Base-by-base conservation (phyloP, 2,888 invertebrate species). In the Xestia c-nigrum region DNA sequence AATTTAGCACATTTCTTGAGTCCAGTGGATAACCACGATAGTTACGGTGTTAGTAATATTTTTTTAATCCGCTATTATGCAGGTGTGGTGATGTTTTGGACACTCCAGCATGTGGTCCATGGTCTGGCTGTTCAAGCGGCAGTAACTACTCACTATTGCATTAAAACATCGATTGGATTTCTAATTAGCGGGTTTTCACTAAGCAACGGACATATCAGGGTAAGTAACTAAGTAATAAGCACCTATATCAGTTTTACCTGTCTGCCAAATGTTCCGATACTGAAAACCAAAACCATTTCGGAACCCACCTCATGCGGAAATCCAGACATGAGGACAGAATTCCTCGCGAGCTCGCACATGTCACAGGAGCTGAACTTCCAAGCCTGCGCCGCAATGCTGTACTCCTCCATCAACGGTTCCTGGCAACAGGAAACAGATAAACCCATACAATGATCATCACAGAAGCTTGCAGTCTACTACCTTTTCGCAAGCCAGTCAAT, bases 351-450 rank as follows among this genome's bases (percentile, higher is more conserved):
- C 95, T 99, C 99, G 94, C 99, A 99, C 99, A 99, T 99, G 95
- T 99, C 99, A 93, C 99, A 99, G 71, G 99, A 98, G 94, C 99
- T 99, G 43, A 99, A 97, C 95, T 99, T 99, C 99, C 99, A 99
- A 80, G 99, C 99, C 95, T 99, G 99, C 1, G 99, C 99, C 5
- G 99, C 99, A 95, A 99, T 99, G 92, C 99, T 99, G 97, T 99
- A 99, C 95, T 99, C 99, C 94, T 99, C 99, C 99, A 99, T 99
- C 91, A 99, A 96, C 6, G 99, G 99, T 97, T 99, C 99, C 98
- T 98, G 90, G 16, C 19, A 66, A 24, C 21, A 65, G 12, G 7
- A 50, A 46, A 21, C 19, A 68, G 5, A 12, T 21, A 43, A 43
- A 61, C 3, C 66, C 43, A n/a, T 47, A 55, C 16, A 9, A 5